Percentiles rank a stretch among this genome's conserved stretches.
Conservation (phyloP, 2,888 invertebrate species). For the Allophyes oxyacanthae region DNA sequence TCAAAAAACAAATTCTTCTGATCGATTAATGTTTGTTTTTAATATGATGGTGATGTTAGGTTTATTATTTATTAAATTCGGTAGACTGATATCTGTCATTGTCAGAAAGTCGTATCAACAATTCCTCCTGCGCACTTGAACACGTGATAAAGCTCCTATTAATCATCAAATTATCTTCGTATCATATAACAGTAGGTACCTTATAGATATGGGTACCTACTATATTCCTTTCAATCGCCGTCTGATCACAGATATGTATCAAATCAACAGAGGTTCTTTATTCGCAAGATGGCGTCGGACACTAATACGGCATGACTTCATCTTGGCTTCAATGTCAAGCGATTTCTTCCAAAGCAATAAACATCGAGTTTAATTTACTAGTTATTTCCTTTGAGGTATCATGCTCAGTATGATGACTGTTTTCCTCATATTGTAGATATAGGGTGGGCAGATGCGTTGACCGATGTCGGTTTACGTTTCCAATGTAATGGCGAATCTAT, state of each 20-base stretch:
- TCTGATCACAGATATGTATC: conserved; percentile 23
- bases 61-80: too few species aligned
- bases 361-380: conserved; percentile 39
- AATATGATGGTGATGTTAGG: too few species aligned
- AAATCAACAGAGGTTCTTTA: conserved; percentile 37
- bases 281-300: conserved; percentile 25
- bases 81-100: too few species aligned
- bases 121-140: too few species aligned
- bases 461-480: too few species aligned
- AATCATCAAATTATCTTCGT: conserved; percentile 28
- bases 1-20: too few species aligned
- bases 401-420: neutral
- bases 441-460: too few species aligned
- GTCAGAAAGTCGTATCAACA: too few species aligned
- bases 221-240: conserved; percentile 39
- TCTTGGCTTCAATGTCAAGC: conserved; percentile 49
- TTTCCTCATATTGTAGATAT: neutral
- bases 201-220: neutral
- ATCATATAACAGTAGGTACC: conserved; percentile 31
- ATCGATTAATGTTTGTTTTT: too few species aligned
- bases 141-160: conserved; percentile 10
- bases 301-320: conserved; percentile 54
- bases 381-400: conserved; percentile 23
- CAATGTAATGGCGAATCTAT: too few species aligned
- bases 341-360: conserved; percentile 42